Conservation (phyloP, 2,888 invertebrate species). For the Itoplectis maculator region DNA sequence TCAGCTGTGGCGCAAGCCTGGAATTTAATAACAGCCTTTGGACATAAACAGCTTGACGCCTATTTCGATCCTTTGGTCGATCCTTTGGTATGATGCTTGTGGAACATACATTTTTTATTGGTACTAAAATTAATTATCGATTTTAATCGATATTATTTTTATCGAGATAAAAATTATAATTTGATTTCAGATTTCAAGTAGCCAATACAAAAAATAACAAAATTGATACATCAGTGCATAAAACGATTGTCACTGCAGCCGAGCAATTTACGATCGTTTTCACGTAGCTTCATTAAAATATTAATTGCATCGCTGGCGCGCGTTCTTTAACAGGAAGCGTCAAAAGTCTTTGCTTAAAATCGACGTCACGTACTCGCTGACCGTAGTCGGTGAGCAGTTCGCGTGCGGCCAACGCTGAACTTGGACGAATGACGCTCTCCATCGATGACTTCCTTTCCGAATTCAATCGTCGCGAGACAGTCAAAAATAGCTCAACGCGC, state of each 20-base stretch:
- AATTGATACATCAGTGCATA: not conserved
- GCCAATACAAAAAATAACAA: not conserved
- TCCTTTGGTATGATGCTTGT: not conserved
- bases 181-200: not conserved
- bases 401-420: constrained; percentile 61
- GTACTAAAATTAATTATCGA: too few species aligned
- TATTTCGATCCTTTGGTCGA: not conserved
- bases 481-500: constrained; percentile 72
- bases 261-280: constrained; percentile 9
- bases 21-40: not conserved
- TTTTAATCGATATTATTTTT: too few species aligned
- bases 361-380: constrained; percentile 72
- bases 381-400: constrained; percentile 66
- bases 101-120: too few species aligned
- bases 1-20: not conserved
- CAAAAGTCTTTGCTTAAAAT: constrained; percentile 61
- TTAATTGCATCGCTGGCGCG: constrained; percentile 36
- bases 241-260: not conserved
- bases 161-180: too few species aligned
- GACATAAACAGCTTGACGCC: not conserved
- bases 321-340: constrained; percentile 43
- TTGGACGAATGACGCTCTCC: constrained; percentile 70
- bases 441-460: constrained; percentile 73
- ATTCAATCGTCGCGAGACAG: constrained; percentile 57
- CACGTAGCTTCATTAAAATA: constrained; percentile 40